Base-by-base conservation (phyloP, 2,113 vertebrate species). In the Tympanuchus pallidicinctus region DNA sequence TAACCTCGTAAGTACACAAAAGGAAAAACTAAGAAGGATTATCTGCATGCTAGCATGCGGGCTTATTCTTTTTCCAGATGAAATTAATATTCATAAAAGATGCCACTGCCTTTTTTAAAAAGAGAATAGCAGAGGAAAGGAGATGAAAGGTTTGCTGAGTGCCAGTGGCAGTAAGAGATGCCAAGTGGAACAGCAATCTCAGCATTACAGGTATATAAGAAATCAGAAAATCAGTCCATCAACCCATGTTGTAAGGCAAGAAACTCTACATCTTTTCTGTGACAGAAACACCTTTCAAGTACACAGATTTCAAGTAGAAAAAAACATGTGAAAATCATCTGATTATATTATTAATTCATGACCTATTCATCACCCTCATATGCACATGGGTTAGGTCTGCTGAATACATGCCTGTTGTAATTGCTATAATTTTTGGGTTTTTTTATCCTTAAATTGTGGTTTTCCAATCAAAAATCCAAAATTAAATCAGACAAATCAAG, bases 1-100 rank as follows among this genome's bases (percentile, higher is more conserved):
- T 65, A 90, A 81, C 15, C 61, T 93, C 69, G 86, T 76, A 48
- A 52, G 48, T 61, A 81, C 66, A 73, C 88, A 86, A 89, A 93
- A 94, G 83, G 57, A 86, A 77, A 86, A 94, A 69, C 36, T 38
- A 72, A 91, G 73, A 72, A 90, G 73, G 76, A 88, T 75, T 91
- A 76, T 77, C 88, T 78, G 27, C 60, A 91, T 94, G 56, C 73
- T 25, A 43, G 11, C 47, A 72, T 7, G 63, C 24, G 36, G 11
- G 6, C 5, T 66, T 91, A 89, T 82, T 60, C 43, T 15, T 89
- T 82, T 60, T 57, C 13, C 36, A 78, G 82, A 81, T 38, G 10
- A 83, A 91, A 94, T 95, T 90, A 94, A 85, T 94, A 94, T 94
- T 97, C 73, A 95, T 84, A 81, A 59, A 65, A 93, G 73, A 71